Evolutionary conservation across 1,140 invertebrate species (phyloP).

Genomic region (Dendroctonus ponderosae): DNA sequence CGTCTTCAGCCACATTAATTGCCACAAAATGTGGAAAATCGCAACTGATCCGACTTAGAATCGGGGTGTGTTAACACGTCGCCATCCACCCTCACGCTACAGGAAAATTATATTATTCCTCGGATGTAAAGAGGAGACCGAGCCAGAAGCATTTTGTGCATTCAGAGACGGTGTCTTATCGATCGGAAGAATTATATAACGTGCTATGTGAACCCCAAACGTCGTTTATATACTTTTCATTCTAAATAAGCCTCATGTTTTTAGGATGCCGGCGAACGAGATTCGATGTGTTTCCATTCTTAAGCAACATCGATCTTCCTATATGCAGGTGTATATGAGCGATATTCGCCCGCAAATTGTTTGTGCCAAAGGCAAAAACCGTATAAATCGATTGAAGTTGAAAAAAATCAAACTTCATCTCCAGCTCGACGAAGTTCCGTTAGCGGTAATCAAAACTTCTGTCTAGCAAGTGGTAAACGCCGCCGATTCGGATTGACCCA

Average conservation of each 20-base stretch:
- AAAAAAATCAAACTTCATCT: too few species aligned
- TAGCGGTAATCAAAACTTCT: slow-evolving; percentile 12
- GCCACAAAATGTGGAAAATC: too few species aligned
- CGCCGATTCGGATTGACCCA: slow-evolving; percentile 25
- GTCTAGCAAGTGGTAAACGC: slow-evolving; percentile 11
- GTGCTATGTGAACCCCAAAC: slow-evolving; percentile 35
- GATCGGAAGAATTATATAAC: slow-evolving; percentile 37
- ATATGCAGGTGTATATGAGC: too few species aligned
- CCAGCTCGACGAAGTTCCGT: too few species aligned
- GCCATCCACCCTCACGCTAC: not conserved
- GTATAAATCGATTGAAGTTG: too few species aligned
- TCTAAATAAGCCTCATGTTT: slow-evolving; percentile 37
- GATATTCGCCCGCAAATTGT: too few species aligned
- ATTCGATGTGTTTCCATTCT: slow-evolving; percentile 30
- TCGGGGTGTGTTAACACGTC: not conserved
- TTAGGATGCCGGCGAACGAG: slow-evolving; percentile 27
- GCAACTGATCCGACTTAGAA: too few species aligned
- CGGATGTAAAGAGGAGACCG: slow-evolving; percentile 26
- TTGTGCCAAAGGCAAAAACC: too few species aligned
- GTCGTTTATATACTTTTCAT: slow-evolving; percentile 35
- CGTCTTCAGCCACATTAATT: too few species aligned
- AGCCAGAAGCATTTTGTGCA: slow-evolving; percentile 34
- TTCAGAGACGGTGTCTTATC: slow-evolving; percentile 35
- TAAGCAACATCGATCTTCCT: slow-evolving; percentile 26
- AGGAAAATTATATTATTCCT: slow-evolving; percentile 28